phyloP scores from a whole-genome alignment of 2,888 invertebrate species.

The Eupithecia vulgata region DNA sequence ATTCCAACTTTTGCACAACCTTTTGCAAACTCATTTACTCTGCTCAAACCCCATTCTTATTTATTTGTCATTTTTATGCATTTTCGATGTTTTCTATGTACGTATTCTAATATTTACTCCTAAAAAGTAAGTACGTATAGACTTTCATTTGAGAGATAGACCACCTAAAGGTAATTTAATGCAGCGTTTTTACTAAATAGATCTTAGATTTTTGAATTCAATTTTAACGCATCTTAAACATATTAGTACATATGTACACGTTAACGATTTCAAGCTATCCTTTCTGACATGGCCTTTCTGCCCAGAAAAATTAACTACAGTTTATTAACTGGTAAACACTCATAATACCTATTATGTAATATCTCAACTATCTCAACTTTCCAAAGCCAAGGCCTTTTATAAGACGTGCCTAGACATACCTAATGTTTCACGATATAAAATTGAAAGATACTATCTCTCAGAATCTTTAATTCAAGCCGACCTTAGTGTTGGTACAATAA shows the following conservation, averaged over 20 bases:
- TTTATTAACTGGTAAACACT: background rate
- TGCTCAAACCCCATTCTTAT: conserved; percentile 80
- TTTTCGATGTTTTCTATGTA: conserved; percentile 49
- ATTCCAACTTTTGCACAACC: conserved; percentile 25
- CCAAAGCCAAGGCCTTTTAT: background rate
- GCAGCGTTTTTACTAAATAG: conserved; percentile 9
- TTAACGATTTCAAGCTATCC: background rate
- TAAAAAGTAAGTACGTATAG: background rate
- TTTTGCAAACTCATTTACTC: conserved; percentile 79
- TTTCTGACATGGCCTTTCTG: background rate
- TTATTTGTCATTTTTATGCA: conserved; percentile 66
- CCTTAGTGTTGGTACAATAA: background rate
- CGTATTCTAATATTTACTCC: conserved; percentile 39
- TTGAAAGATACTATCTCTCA: background rate
- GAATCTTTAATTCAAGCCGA: background rate
- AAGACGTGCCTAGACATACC: background rate
- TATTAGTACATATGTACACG: too few relatives aligned
- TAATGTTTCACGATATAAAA: background rate
- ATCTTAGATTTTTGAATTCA: background rate
- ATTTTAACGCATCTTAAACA: background rate
- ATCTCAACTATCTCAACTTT: too few relatives aligned
- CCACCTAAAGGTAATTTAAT: background rate
- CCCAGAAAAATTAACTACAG: background rate
- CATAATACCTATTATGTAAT: background rate
- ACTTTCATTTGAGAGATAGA: conserved; percentile 3